phyloP scores from a whole-genome alignment of 2,113 vertebrate species.

The Sapayoa aenigma region DNA sequence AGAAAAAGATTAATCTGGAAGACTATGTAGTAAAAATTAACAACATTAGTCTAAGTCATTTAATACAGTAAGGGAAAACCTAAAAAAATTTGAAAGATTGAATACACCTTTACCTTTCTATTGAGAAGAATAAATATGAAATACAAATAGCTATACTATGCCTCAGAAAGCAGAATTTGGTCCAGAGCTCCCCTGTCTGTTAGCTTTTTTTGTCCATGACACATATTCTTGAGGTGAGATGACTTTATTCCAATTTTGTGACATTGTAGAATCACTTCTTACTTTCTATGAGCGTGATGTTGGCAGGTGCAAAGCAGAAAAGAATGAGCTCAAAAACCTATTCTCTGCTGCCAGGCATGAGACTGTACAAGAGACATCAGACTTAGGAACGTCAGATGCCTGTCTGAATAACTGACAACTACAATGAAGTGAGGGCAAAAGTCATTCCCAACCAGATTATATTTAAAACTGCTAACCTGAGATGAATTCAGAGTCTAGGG shows the following conservation, averaged over 20 bases:
- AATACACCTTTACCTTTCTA: not conserved
- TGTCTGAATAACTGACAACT: conserved; percentile 47
- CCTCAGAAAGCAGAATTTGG: not conserved
- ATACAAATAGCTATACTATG: not conserved
- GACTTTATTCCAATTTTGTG: not conserved
- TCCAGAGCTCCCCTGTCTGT: not conserved
- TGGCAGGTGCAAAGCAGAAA: not conserved
- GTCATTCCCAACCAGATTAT: conserved; percentile 24
- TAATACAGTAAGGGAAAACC: not conserved
- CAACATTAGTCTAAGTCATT: not conserved
- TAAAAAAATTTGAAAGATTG: not conserved
- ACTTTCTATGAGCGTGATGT: not conserved
- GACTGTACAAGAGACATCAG: not conserved
- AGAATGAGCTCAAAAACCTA: not conserved
- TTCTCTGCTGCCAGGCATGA: not conserved
- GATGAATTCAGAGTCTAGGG: not conserved
- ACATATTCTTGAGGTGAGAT: not conserved
- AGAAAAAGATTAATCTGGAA: not conserved
- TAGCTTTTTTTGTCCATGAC: not conserved
- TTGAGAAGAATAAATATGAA: not conserved
- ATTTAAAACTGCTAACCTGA: conserved; percentile 43
- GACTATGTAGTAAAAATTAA: not conserved
- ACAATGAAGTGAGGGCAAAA: conserved; percentile 23
- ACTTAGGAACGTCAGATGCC: not conserved
- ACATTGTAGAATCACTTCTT: not conserved